These are phyloP conservation scores for Epistrophe eligans DNA, from an alignment of 2,888 invertebrate species.

Conservation along the genomic window DNA sequence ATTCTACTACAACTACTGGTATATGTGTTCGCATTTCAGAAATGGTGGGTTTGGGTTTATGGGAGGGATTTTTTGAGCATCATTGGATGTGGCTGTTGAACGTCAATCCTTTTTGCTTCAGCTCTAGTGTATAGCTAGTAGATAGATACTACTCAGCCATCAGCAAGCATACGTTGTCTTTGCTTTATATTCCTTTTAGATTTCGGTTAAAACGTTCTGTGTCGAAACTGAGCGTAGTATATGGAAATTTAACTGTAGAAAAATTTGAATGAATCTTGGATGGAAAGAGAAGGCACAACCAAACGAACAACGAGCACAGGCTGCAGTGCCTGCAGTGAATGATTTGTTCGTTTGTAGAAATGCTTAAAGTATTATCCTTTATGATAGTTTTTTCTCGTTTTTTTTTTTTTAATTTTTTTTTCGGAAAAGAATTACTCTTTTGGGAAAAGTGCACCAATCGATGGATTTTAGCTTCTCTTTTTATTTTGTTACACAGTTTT, in stretches of 20 bases:
- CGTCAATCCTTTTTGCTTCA: slow-evolving; percentile 65
- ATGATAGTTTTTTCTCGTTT: slow-evolving; percentile 54
- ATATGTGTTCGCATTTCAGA: background rate
- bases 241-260: slow-evolving; percentile 54
- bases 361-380: slow-evolving; percentile 75
- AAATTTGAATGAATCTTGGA: slow-evolving; percentile 37
- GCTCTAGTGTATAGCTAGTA: slow-evolving; percentile 4
- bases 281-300: slow-evolving; percentile 27
- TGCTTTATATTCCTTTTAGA: slow-evolving; percentile 56
- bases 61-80: slow-evolving; percentile 60
- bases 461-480: slow-evolving; percentile 56
- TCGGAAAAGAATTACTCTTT: slow-evolving; percentile 60
- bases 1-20: background rate
- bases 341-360: slow-evolving; percentile 73
- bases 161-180: slow-evolving; percentile 52
- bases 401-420: background rate
- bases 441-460: slow-evolving; percentile 71
- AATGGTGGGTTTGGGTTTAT: slow-evolving; percentile 38
- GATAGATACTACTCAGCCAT: slow-evolving; percentile 23
- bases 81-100: slow-evolving; percentile 72
- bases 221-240: slow-evolving; percentile 18
- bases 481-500: slow-evolving; percentile 36
- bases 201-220: slow-evolving; percentile 18
- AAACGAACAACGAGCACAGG: slow-evolving; percentile 11
- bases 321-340: slow-evolving; percentile 52